Conservation (phyloP, 2,797 vertebrate genomes). For the Rhincodon typus region DNA sequence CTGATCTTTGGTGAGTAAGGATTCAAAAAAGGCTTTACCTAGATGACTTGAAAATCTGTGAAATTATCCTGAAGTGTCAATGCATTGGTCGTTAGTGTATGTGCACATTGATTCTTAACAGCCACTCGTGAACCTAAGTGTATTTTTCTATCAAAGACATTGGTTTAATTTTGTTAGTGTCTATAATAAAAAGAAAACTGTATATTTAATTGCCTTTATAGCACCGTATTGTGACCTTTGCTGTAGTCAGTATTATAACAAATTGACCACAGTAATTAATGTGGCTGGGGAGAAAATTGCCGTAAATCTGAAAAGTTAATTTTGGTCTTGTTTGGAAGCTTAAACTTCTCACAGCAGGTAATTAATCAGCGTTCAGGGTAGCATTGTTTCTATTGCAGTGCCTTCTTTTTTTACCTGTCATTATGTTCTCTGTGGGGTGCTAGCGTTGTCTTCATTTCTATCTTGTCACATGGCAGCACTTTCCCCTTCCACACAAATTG, state of each 20-base stretch:
- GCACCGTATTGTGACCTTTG: slow-evolving; percentile 35
- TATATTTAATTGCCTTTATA: slow-evolving; percentile 4
- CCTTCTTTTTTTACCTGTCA: not conserved
- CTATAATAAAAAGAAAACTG: not conserved
- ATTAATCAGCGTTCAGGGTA: slow-evolving; percentile 13
- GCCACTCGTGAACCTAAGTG: not conserved
- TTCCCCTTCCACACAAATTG: not conserved
- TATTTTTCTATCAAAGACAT: not conserved
- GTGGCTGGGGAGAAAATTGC: slow-evolving; percentile 6
- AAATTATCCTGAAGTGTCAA: not conserved
- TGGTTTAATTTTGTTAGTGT: slow-evolving; percentile 13
- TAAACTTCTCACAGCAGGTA: slow-evolving; percentile 12
- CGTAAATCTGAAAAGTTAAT: slow-evolving; percentile 25
- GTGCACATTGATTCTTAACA: not conserved
- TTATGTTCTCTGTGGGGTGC: not conserved
- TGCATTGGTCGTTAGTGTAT: not conserved
- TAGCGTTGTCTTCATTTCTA: too few relatives aligned
- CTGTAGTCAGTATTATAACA: slow-evolving; percentile 5
- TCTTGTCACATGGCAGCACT: not conserved
- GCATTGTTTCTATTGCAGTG: not conserved
- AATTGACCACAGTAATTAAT: not conserved
- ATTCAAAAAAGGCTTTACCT: not conserved
- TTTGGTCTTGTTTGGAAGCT: slow-evolving; percentile 1
- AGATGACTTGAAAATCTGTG: not conserved
- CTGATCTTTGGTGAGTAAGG: not conserved